phyloP scores from a whole-genome alignment of 2,888 invertebrate species.

The Plagodis dolabraria region DNA sequence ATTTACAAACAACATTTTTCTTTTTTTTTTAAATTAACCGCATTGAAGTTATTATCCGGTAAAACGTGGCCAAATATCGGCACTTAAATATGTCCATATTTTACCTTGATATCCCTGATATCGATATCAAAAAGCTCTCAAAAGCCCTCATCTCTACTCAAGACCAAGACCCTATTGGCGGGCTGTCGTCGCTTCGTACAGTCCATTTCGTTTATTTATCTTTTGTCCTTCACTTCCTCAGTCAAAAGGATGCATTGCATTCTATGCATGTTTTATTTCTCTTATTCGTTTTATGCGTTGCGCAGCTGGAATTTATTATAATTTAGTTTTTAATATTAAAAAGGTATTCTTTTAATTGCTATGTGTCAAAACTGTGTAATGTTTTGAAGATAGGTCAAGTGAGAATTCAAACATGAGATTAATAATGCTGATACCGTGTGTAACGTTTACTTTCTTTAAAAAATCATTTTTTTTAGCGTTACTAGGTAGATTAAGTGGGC shows the following conservation, averaged over 20 bases:
- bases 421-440: too few species aligned
- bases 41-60: too few species aligned
- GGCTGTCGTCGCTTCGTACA: slow-evolving; percentile 48
- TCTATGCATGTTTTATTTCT: slow-evolving; percentile 63
- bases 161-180: slow-evolving; percentile 72
- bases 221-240: slow-evolving; percentile 68
- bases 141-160: slow-evolving; percentile 4
- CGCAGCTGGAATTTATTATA: slow-evolving; percentile 20
- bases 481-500: too few species aligned
- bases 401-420: slow-evolving; percentile 22
- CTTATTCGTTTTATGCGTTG: slow-evolving; percentile 43
- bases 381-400: slow-evolving; percentile 22
- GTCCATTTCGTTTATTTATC: slow-evolving; percentile 47
- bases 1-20: too few species aligned
- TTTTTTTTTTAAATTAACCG: too few species aligned
- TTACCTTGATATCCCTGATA: not conserved
- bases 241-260: slow-evolving; percentile 70
- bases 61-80: too few species aligned
- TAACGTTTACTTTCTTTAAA: too few species aligned
- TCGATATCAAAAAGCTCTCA: slow-evolving; percentile 6
- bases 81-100: too few species aligned
- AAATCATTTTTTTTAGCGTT: too few species aligned
- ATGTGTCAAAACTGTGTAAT: slow-evolving; percentile 36
- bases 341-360: slow-evolving; percentile 37
- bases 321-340: slow-evolving; percentile 36